These are phyloP conservation scores for Artemia franciscana DNA, from an alignment of 1,140 invertebrate genomes.

Conservation along the genomic window DNA sequence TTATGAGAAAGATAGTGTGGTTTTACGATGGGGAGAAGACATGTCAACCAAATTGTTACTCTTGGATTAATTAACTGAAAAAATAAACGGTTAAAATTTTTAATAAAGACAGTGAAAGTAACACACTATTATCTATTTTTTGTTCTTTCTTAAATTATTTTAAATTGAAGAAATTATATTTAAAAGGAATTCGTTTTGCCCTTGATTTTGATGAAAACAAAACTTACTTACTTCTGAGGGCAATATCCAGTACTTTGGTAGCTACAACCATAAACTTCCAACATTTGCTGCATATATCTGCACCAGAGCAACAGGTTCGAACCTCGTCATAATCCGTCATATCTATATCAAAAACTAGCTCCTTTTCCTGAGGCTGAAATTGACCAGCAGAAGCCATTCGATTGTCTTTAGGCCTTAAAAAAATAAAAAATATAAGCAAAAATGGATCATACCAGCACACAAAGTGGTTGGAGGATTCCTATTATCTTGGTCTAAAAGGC, in stretches of 20 bases:
- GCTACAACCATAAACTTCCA: constrained; percentile 94
- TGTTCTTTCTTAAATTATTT: neutral
- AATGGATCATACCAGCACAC: too few species aligned
- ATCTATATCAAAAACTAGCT: constrained; percentile 98
- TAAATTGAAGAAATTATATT: neutral
- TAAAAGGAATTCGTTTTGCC: neutral
- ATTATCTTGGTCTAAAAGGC: too few species aligned
- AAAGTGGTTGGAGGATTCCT: too few species aligned
- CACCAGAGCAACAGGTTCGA: constrained; percentile 64
- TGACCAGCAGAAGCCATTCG: constrained; percentile 22
- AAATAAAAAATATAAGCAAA: too few species aligned
- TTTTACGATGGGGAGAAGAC: too few species aligned
- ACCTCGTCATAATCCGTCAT: constrained; percentile 98
- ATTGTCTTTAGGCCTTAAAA: constrained; percentile 30
- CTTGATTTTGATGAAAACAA: neutral
- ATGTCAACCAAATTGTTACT: too few species aligned
- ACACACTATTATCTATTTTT: neutral
- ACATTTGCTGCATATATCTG: constrained; percentile 74
- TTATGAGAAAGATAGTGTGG: too few species aligned
- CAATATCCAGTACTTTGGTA: constrained; percentile 62
- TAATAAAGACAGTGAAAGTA: too few species aligned
- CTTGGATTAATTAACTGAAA: too few species aligned
- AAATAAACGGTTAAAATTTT: too few species aligned
- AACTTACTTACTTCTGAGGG: constrained; percentile 40
- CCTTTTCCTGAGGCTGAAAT: constrained; percentile 42